Evolutionary conservation across 2,888 invertebrate genomes (phyloP).

Genomic region (Palloptera scutellata): DNA sequence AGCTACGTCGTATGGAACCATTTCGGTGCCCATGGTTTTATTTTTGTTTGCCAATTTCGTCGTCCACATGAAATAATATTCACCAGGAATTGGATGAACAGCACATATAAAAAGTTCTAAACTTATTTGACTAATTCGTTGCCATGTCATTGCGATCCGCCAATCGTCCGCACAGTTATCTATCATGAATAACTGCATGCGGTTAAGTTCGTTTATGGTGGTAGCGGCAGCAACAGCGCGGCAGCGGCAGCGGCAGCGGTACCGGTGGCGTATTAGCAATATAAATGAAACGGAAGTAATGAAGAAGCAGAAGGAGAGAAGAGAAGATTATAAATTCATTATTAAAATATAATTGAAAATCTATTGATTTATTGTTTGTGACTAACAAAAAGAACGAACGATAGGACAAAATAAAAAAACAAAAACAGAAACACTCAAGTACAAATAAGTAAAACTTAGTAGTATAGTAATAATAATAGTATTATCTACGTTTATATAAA

Average conservation of each 20-base stretch:
- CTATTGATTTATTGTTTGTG: slow-evolving; percentile 52
- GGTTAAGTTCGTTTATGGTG: slow-evolving; percentile 41
- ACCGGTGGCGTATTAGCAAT: slow-evolving; percentile 9
- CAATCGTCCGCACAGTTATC: slow-evolving; percentile 99
- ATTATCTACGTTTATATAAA: slow-evolving; percentile 2
- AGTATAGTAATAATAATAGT: slow-evolving; percentile 5
- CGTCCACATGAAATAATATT: slow-evolving; percentile 96
- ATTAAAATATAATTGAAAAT: slow-evolving; percentile 53
- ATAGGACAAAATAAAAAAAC: slow-evolving; percentile 19
- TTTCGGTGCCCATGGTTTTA: slow-evolving; percentile 72
- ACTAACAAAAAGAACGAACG: slow-evolving; percentile 47
- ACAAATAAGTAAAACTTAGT: slow-evolving; percentile 23
- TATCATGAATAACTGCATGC: slow-evolving; percentile 96
- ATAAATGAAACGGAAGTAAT: slow-evolving; percentile 17
- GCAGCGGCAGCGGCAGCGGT: slow-evolving; percentile 1
- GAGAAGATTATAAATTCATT: slow-evolving; percentile 44
- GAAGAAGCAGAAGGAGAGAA: slow-evolving; percentile 28
- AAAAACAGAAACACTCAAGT: slow-evolving; percentile 47
- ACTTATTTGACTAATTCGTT: slow-evolving; percentile 90
- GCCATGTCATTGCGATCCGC: slow-evolving; percentile 99
- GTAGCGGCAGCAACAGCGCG: slow-evolving; percentile 11
- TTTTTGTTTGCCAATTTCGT: slow-evolving; percentile 93
- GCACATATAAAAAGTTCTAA: slow-evolving; percentile 95
- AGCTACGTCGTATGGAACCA: slow-evolving; percentile 94
- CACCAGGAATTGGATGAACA: slow-evolving; percentile 97